Conservation (phyloP, 2,888 invertebrate genomes). For the Melinaea menophilus region DNA sequence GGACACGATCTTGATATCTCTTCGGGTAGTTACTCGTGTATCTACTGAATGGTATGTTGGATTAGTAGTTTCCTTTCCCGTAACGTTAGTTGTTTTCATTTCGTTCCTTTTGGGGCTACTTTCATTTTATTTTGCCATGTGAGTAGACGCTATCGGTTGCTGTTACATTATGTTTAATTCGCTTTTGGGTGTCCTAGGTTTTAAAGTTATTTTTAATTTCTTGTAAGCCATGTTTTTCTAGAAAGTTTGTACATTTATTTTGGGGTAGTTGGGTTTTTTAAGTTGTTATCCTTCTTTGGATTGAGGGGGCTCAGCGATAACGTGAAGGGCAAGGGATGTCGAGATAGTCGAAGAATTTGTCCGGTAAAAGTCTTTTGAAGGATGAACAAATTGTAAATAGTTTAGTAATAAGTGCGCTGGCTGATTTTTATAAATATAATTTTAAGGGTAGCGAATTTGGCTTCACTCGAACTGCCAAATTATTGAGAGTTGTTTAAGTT, state of each 20-base stretch:
- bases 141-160: conserved; percentile 4
- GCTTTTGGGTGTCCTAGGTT: background rate
- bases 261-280: background rate
- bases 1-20: background rate
- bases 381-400: conserved; percentile 7
- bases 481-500: background rate
- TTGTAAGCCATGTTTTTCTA: background rate
- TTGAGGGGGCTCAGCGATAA: background rate
- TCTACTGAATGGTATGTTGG: background rate
- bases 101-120: background rate
- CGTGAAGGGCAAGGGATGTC: background rate
- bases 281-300: background rate
- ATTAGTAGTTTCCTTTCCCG: background rate
- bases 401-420: background rate
- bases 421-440: conserved; percentile 6
- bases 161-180: background rate
- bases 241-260: background rate
- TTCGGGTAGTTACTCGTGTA: conserved; percentile 7
- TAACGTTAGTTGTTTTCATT: background rate
- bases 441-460: conserved; percentile 1
- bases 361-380: conserved; percentile 9
- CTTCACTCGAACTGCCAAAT: background rate
- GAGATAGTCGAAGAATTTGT: background rate
- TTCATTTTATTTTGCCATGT: background rate
- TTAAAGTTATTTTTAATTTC: background rate